A percentile compares a stretch with the other conserved stretches of the same genome.
phyloP scores from a whole-genome alignment of 1,140 invertebrate species.

The Philopotamus ludificatus region DNA sequence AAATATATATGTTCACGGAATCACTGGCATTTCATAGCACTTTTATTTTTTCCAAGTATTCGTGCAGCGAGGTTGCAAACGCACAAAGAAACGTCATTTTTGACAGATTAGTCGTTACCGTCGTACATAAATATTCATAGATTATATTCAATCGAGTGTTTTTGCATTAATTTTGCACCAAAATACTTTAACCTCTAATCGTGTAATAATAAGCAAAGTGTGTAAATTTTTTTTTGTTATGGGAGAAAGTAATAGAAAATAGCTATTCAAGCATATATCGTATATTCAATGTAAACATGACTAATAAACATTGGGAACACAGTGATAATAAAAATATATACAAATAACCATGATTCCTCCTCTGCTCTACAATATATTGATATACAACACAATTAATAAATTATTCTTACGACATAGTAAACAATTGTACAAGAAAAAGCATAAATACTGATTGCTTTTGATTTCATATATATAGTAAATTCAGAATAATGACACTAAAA shows the following conservation, averaged over 20 bases:
- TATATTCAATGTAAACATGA: conserved; percentile 44
- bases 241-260: conserved; percentile 35
- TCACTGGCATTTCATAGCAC: no score
- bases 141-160: no score
- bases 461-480: conserved; percentile 33
- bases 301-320: conserved; percentile 43
- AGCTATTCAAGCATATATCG: conserved; percentile 42
- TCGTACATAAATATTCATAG: no score
- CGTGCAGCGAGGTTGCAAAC: no score
- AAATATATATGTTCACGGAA: no score
- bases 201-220: no score
- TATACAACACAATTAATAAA: conserved; percentile 42
- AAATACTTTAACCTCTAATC: no score
- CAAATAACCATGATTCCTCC: conserved; percentile 43
- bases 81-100: no score
- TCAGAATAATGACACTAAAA: conserved; percentile 40
- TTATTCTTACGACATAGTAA: conserved; percentile 41
- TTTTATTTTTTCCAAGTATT: no score
- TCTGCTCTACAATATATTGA: conserved; percentile 37
- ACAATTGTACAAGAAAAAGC: conserved; percentile 42
- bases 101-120: no score
- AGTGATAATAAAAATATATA: conserved; percentile 44
- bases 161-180: no score
- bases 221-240: no score
- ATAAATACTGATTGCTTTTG: conserved; percentile 43